Conservation (phyloP, 2,888 invertebrate species). For the Omphaloscelis lunosa region DNA sequence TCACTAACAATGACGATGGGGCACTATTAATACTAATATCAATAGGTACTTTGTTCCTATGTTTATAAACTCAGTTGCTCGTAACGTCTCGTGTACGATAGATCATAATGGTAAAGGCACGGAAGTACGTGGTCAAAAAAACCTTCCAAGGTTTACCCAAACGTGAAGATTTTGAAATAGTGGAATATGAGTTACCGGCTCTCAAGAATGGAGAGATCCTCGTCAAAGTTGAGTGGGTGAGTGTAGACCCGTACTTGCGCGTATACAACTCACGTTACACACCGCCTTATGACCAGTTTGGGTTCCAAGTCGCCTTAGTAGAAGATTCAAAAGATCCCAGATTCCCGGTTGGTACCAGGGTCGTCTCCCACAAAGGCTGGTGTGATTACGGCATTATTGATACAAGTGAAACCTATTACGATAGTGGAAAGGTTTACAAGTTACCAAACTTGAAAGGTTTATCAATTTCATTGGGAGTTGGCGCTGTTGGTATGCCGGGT, state of each 20-base stretch:
- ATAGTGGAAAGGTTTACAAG: constrained; percentile 71
- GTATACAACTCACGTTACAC: constrained; percentile 64
- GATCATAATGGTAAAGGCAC: constrained; percentile 85
- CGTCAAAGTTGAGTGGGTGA: constrained; percentile 76
- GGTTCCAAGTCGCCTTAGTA: constrained; percentile 82
- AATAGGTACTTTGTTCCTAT: constrained; percentile 11
- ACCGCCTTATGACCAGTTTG: constrained; percentile 78
- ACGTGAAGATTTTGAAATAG: constrained; percentile 89
- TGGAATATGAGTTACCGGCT: constrained; percentile 89
- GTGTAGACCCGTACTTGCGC: constrained; percentile 75
- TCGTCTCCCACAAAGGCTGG: constrained; percentile 88
- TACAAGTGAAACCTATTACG: constrained; percentile 52
- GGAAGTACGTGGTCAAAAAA: constrained; percentile 83
- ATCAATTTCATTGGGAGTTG: constrained; percentile 90
- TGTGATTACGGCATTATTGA: constrained; percentile 63
- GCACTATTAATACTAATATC: too few relatives aligned
- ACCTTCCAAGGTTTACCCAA: constrained; percentile 91
- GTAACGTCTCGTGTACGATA: constrained; percentile 15
- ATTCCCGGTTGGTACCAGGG: constrained; percentile 91
- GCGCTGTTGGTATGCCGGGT: constrained; percentile 93
- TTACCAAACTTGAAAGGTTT: constrained; percentile 90
- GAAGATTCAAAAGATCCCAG: constrained; percentile 91
- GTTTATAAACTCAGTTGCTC: constrained; percentile 42
- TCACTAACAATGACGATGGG: background rate
- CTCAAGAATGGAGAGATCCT: constrained; percentile 79